Conservation (phyloP, 2,888 invertebrate genomes). For the Cylloceria caligata region DNA sequence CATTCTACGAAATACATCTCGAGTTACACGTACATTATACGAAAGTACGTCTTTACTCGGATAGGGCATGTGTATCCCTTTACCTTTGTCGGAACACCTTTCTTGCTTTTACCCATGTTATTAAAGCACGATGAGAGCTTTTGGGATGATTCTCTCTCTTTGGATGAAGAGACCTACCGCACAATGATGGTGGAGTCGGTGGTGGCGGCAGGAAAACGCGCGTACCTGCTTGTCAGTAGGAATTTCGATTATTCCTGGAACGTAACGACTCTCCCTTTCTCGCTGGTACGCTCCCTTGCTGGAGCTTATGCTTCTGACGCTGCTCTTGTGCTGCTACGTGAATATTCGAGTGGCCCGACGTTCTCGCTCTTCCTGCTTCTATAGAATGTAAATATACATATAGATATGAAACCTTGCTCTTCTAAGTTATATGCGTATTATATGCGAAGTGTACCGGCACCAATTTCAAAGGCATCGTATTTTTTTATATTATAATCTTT, state of each 20-base stretch:
- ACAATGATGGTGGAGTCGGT: neutral
- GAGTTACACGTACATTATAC: neutral
- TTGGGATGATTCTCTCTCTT: constrained; percentile 7
- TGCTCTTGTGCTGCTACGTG: constrained; percentile 17
- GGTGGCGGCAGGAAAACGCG: neutral
- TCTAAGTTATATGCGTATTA: constrained; percentile 24
- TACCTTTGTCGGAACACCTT: constrained; percentile 15
- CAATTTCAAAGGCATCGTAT: constrained; percentile 14
- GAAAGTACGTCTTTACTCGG: neutral
- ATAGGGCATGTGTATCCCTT: neutral
- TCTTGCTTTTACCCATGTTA: constrained; percentile 7
- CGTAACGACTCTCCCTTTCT: constrained; percentile 38
- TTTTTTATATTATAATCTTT: constrained; percentile 26
- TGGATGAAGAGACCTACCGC: constrained; percentile 6
- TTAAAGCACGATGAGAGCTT: constrained; percentile 19
- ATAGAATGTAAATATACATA: constrained; percentile 17
- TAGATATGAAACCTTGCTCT: neutral
- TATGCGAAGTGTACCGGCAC: constrained; percentile 19
- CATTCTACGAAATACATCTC: neutral
- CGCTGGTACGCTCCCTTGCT: constrained; percentile 3
- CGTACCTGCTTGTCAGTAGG: constrained; percentile 28
- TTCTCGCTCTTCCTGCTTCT: constrained; percentile 19
- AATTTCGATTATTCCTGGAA: constrained; percentile 46
- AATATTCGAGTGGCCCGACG: constrained; percentile 43
- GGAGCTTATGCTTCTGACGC: neutral